Evolutionary conservation across 1,140 invertebrate species (phyloP).

Genomic region (Episyrphus balteatus): DNA sequence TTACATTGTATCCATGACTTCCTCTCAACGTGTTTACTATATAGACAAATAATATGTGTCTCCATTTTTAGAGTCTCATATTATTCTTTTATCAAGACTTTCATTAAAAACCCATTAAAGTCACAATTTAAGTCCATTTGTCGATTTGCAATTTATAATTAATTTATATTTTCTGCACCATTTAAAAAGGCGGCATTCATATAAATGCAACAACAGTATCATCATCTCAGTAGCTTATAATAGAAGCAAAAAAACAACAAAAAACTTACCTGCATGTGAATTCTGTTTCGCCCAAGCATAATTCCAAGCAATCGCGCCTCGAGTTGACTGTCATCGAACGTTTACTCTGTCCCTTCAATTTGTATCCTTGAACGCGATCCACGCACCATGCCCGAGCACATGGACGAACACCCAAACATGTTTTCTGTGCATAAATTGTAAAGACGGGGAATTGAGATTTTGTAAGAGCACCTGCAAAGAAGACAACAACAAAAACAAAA

Average conservation of each 20-base stretch:
- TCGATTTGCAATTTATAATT: too few species aligned
- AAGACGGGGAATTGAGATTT: slow-evolving; percentile 90
- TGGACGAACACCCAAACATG: slow-evolving; percentile 71
- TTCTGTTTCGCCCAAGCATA: slow-evolving; percentile 76
- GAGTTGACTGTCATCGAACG: slow-evolving; percentile 57
- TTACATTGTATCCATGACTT: too few species aligned
- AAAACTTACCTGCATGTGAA: slow-evolving; percentile 75
- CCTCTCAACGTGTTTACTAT: too few species aligned
- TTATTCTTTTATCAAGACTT: too few species aligned
- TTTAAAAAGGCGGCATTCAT: too few species aligned
- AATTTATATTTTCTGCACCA: too few species aligned
- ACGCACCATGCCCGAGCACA: slow-evolving; percentile 85
- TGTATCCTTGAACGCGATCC: slow-evolving; percentile 80
- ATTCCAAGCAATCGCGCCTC: slow-evolving; percentile 75
- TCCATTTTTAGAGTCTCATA: too few species aligned
- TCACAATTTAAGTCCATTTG: too few species aligned
- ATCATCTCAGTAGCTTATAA: too few species aligned
- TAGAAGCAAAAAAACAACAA: not conserved
- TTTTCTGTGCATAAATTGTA: slow-evolving; percentile 93
- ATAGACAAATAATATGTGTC: too few species aligned
- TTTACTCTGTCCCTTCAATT: slow-evolving; percentile 59
- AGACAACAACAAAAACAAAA: not conserved
- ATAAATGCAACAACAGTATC: too few species aligned
- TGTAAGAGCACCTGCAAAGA: slow-evolving; percentile 64
- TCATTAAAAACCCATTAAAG: too few species aligned